Conservation (phyloP, 2,888 invertebrate genomes). For the Himalopsyche japonica region DNA sequence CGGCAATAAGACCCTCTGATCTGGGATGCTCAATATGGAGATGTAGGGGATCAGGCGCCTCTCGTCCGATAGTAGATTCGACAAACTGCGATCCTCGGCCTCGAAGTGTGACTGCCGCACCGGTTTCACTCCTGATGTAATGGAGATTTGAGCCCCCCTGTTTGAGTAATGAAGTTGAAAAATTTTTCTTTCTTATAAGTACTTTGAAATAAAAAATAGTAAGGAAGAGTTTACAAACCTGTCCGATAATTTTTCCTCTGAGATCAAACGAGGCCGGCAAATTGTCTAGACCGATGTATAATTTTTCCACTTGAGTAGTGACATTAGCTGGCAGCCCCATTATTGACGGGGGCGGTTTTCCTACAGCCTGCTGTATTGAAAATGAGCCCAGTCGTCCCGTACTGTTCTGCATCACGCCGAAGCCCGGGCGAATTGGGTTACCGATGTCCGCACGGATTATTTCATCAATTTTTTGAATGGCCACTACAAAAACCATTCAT, state of each 20-base stretch:
- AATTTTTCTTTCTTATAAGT: too few species aligned
- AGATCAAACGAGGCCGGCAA: constrained; percentile 76
- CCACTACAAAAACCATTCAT: constrained; percentile 42
- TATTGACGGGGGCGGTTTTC: constrained; percentile 2
- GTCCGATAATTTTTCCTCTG: constrained; percentile 73
- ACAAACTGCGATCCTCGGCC: constrained; percentile 63
- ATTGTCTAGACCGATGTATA: constrained; percentile 77
- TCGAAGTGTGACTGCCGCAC: constrained; percentile 73
- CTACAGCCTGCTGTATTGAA: neutral
- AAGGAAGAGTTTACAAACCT: constrained; percentile 44
- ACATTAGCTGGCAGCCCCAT: constrained; percentile 8
- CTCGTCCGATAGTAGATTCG: constrained; percentile 28
- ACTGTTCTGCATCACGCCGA: neutral
- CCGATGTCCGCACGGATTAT: constrained; percentile 41
- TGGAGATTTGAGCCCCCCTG: constrained; percentile 72
- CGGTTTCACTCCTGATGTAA: constrained; percentile 78
- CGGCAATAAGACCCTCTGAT: constrained; percentile 68
- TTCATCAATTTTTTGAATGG: constrained; percentile 45
- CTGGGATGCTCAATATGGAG: constrained; percentile 75
- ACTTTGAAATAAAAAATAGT: neutral
- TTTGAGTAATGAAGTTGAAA: neutral
- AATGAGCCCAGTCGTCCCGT: neutral
- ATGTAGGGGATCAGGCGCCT: constrained; percentile 67
- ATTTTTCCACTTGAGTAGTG: constrained; percentile 61
- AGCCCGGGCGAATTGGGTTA: constrained; percentile 7